A percentile compares a stretch with the other conserved stretches of the same genome.
Conservation (phyloP, 2,888 invertebrate species). For the Napeogenes inachia region DNA sequence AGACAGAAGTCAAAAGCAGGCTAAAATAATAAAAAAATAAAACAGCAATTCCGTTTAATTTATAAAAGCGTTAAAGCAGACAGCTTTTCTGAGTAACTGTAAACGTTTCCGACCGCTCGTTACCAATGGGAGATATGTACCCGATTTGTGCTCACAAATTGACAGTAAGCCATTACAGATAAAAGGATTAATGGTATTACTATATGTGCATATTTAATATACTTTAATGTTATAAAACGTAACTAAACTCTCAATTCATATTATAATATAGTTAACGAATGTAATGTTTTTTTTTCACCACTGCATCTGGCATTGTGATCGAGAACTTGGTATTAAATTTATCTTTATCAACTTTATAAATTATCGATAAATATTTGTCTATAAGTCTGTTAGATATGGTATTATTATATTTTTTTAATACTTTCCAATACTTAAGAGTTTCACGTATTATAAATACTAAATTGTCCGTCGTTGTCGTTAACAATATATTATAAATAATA, state of each 20-base stretch:
- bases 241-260: not conserved
- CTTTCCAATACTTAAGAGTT: no score
- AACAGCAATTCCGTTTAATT: not conserved
- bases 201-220: constrained; percentile 23
- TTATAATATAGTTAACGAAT: no score
- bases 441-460: no score
- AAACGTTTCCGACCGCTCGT: constrained; percentile 8
- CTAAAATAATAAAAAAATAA: not conserved
- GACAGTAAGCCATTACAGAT: constrained; percentile 33
- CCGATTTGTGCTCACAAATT: constrained; percentile 27
- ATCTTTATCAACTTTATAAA: no score
- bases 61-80: not conserved
- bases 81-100: constrained; percentile 18
- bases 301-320: not conserved
- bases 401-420: no score
- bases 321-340: not conserved
- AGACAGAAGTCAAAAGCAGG: not conserved
- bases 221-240: not conserved
- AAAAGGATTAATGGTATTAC: constrained; percentile 34
- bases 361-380: no score
- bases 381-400: no score
- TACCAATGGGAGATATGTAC: constrained; percentile 21
- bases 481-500: no score
- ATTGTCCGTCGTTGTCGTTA: no score
- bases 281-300: not conserved